Conservation (phyloP, 2,888 invertebrate genomes). For the Trissonchulus latispiculum region DNA sequence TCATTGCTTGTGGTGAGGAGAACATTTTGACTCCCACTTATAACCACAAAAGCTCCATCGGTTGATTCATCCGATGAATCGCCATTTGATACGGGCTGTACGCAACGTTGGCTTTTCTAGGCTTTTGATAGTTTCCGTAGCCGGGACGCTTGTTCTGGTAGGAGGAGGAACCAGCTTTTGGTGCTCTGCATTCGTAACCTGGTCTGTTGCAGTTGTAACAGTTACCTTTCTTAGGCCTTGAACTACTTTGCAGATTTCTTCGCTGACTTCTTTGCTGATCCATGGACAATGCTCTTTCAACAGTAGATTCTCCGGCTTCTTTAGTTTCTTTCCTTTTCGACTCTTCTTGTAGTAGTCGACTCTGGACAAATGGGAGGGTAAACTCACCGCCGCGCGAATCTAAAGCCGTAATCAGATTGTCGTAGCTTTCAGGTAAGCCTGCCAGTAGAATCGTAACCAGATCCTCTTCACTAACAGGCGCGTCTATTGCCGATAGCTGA, state of each 20-base stretch:
- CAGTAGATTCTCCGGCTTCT: background rate
- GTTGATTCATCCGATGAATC: background rate
- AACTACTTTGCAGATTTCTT: background rate
- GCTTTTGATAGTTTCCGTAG: no score
- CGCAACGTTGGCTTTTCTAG: background rate
- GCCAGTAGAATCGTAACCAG: background rate
- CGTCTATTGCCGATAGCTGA: background rate
- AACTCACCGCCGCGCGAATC: background rate
- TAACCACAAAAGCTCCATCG: background rate
- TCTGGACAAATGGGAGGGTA: background rate
- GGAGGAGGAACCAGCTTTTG: background rate
- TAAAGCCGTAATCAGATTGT: background rate
- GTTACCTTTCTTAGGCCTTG: no score
- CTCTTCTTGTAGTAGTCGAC: background rate
- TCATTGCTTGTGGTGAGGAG: background rate
- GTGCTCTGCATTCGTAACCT: background rate
- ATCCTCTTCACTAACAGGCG: background rate
- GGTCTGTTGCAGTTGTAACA: background rate
- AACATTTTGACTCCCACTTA: background rate
- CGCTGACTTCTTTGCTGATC: background rate
- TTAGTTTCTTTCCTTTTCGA: background rate
- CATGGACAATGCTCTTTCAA: background rate
- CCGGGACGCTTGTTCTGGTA: background rate
- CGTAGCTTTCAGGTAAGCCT: background rate
- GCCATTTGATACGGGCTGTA: background rate